Base-by-base conservation (phyloP, 2,113 vertebrate species). In the Thalassoma bifasciatum region DNA sequence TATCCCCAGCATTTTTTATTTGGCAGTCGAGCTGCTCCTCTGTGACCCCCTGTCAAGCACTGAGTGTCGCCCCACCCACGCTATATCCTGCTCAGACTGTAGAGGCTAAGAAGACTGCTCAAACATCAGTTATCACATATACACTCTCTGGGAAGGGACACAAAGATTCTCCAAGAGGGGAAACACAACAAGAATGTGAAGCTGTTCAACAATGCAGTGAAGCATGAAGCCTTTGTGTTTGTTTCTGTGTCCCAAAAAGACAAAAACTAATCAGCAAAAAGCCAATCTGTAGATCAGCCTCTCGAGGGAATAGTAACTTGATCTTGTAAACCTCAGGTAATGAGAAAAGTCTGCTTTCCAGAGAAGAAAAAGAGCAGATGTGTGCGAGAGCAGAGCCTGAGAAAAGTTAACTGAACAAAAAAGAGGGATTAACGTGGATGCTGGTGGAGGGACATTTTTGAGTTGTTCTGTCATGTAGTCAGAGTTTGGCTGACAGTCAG, bases 1-100 rank as follows among this genome's bases (percentile, higher is more conserved):
- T 76, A 69, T 64, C 67, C n/a, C 53, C 19, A 51, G 38, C 7
- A 9, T 77, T 21, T 89, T 86, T 75, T 52, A 40, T 77, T 83
- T 86, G 81, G 72, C 72, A 67, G 24, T 23, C 10, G 14, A 51
- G 5, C 36, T 66, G 54, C 46, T 85, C 40, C 42, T 40, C 66
- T 60, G 16, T 83, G 72, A 85, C 54, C 75, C 52, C 49, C 36
- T 26, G 5, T 37, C 12, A 38, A 26, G 24, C n/a, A 34, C 5
- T 52, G 13, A 22, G 11, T 46, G 23, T 44, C 58, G 38, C 66
- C 65, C 77, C 60, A 73, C 83, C 61, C 74, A 38, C 67, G 78
- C 50, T 23, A 22, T 52, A 64, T 77, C 62, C 49, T 78, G 38
- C 17, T 4, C 10, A 9, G 37, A 6, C 26, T 53, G 10, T 12